Conservation (phyloP, 1,140 invertebrate genomes). For the Laupala kohalensis region DNA sequence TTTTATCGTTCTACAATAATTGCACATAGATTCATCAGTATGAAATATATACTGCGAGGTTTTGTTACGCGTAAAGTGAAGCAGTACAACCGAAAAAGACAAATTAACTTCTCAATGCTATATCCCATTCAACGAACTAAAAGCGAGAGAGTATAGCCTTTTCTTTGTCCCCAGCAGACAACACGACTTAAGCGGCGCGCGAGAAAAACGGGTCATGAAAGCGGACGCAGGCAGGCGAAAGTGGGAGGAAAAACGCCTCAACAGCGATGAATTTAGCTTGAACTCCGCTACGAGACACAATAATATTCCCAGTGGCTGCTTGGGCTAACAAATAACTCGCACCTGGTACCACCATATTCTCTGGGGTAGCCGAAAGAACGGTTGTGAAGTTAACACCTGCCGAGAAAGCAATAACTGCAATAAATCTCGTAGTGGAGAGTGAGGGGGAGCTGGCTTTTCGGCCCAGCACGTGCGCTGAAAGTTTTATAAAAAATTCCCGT, state of each 20-base stretch:
- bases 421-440: not conserved
- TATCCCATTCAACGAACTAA: not conserved
- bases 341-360: too few species aligned
- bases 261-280: not conserved
- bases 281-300: not conserved
- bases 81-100: too few species aligned
- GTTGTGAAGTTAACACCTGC: not conserved
- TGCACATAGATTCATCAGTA: too few species aligned
- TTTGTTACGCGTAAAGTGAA: too few species aligned
- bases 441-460: too few species aligned
- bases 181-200: not conserved
- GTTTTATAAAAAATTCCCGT: too few species aligned
- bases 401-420: not conserved
- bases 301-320: not conserved
- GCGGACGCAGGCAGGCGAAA: not conserved
- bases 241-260: not conserved
- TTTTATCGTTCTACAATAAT: too few species aligned
- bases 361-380: too few species aligned
- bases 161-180: not conserved
- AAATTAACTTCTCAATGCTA: not conserved
- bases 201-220: not conserved
- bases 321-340: not conserved
- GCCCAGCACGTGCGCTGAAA: too few species aligned
- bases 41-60: too few species aligned
- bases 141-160: not conserved